Percentiles rank a stretch among this genome's conserved stretches.
These are phyloP conservation scores for Poeciliopsis gracilis DNA, from an alignment of 2,797 vertebrate species.

Conservation along the genomic window DNA sequence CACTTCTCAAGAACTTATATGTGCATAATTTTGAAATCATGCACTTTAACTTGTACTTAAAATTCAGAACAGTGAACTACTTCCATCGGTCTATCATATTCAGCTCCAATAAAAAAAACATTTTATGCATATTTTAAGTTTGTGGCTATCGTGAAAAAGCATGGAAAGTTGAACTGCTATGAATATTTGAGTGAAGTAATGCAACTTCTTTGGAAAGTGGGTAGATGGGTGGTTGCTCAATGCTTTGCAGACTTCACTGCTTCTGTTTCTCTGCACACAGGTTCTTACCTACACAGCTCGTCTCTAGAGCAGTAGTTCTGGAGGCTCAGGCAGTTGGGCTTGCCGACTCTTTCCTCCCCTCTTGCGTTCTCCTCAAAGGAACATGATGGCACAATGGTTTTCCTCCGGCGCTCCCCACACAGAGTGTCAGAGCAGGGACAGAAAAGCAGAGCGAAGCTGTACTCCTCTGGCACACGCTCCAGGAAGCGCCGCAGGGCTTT, in stretches of 20 bases:
- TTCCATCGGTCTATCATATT: not conserved
- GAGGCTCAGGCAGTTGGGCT: constrained; percentile 91
- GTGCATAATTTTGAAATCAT: not conserved
- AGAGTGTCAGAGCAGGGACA: constrained; percentile 89
- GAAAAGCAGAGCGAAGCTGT: constrained; percentile 91
- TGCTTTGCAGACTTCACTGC: not conserved
- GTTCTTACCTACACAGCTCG: constrained; percentile 87
- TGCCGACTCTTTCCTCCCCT: constrained; percentile 77
- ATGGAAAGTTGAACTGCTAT: not conserved
- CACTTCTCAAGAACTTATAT: not conserved
- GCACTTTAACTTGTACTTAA: not conserved
- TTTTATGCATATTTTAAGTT: not conserved
- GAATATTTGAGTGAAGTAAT: not conserved
- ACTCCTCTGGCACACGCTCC: constrained; percentile 89
- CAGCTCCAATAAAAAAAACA: not conserved
- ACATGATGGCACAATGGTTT: constrained; percentile 94
- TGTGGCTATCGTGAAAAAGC: not conserved
- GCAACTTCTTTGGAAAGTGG: not conserved
- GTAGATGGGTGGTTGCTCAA: not conserved
- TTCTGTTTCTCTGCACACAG: not conserved
- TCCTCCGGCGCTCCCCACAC: constrained; percentile 91
- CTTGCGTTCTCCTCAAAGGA: constrained; percentile 82
- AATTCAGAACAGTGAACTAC: not conserved
- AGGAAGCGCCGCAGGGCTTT: constrained; percentile 89
- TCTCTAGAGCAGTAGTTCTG: constrained; percentile 86